Percentiles rank a stretch among this genome's conserved stretches.
Evolutionary conservation across 2,888 invertebrate genomes (phyloP).

Genomic region (Horisme vitalbata): DNA sequence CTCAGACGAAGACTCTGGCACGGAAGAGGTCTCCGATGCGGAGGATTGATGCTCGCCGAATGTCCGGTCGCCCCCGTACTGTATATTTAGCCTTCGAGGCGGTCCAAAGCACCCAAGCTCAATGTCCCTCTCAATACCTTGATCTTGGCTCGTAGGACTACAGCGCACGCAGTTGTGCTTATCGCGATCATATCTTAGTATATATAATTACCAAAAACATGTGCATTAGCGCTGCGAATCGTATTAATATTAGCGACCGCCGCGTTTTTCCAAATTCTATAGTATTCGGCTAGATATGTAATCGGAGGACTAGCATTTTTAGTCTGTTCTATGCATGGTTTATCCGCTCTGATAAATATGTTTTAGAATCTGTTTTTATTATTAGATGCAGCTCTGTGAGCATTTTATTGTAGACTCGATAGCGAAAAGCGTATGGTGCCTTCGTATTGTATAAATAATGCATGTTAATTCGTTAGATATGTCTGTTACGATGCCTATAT

Average conservation of each 20-base stretch:
- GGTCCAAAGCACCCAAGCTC: conserved; percentile 38
- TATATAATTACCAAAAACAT: conserved; percentile 49
- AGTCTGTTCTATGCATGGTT: conserved; percentile 69
- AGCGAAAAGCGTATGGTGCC: conserved; percentile 66
- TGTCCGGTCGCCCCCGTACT: conserved; percentile 47
- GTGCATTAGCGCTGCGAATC: conserved; percentile 47
- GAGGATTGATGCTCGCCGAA: conserved; percentile 68
- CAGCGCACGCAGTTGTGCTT: conserved; percentile 36
- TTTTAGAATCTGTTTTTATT: conserved; percentile 51
- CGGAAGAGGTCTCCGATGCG: conserved; percentile 75
- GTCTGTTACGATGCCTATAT: conserved; percentile 67
- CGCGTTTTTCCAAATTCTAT: conserved; percentile 56
- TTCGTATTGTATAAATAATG: conserved; percentile 63
- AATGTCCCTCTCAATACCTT: conserved; percentile 15
- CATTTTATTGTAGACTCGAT: conserved; percentile 37
- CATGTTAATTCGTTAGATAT: conserved; percentile 68
- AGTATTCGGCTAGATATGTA: conserved; percentile 64
- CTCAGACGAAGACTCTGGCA: conserved; percentile 77
- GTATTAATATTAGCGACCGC: conserved; percentile 48
- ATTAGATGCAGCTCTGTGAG: conserved; percentile 36
- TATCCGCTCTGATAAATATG: conserved; percentile 76
- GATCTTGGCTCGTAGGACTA: conserved; percentile 32
- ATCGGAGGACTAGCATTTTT: conserved; percentile 45
- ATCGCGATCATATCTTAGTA: conserved; percentile 54
- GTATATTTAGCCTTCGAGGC: conserved; percentile 46